Evolutionary conservation across 2,888 invertebrate genomes (phyloP), one percentile per base, ranked within the genome.

Genomic region (Drosophila histrio): DNA sequence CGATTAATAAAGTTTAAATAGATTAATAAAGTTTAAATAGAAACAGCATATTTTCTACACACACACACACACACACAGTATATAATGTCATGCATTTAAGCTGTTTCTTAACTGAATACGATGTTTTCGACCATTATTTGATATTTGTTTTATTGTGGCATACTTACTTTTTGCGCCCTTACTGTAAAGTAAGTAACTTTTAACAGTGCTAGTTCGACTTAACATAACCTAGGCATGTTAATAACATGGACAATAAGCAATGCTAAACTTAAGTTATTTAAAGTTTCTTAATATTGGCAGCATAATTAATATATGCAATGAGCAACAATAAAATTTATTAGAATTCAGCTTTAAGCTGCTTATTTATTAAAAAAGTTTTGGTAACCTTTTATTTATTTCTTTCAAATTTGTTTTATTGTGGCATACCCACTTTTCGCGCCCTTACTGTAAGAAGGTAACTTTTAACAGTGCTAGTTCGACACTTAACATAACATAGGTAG

Each of bases 1-100:
- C 38, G 34, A 44, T 53, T 73, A 50, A 73, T 64, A 64, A 73
- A 63, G 75, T 73, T 73, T 50, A 24, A 50, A 62, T 60, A 71
- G 61, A 72, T n/a, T n/a, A n/a, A n/a, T n/a, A n/a, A n/a, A n/a
- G n/a, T n/a, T n/a, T n/a, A n/a, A n/a, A n/a, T n/a, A n/a, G n/a
- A n/a, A n/a, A n/a, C n/a, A n/a, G n/a, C n/a, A n/a, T n/a, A n/a
- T n/a, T n/a, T n/a, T n/a, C n/a, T n/a, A n/a, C n/a, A n/a, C n/a
- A n/a, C n/a, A n/a, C n/a, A n/a, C n/a, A n/a, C n/a, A n/a, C n/a
- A n/a, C n/a, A n/a, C n/a, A n/a, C n/a, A n/a, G n/a, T n/a, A n/a
- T n/a, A n/a, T n/a, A n/a, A n/a, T n/a, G n/a, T n/a, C n/a, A n/a
- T n/a, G n/a, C n/a, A n/a, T n/a, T n/a, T n/a, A n/a, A n/a, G n/a